These are phyloP conservation scores for Aspidapion aeneum DNA, from an alignment of 2,888 invertebrate species.

Conservation along the genomic window DNA sequence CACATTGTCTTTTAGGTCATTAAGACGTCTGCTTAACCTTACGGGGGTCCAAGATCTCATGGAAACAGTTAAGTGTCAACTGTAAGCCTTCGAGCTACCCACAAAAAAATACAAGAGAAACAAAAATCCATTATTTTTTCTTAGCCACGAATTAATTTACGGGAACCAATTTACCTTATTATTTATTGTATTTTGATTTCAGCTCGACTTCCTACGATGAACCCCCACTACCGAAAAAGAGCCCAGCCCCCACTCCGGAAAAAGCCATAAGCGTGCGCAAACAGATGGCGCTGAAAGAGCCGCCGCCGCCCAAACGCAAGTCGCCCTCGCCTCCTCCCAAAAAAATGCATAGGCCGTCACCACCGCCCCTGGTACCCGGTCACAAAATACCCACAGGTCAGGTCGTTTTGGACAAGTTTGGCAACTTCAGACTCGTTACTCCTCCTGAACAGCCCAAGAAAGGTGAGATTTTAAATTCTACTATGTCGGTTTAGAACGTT, in stretches of 20 bases:
- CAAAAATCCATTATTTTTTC: no score
- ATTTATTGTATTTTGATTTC: no score
- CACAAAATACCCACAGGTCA: slow-evolving; percentile 50
- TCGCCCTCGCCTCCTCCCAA: slow-evolving; percentile 33
- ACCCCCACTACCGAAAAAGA: slow-evolving; percentile 42
- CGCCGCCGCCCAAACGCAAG: slow-evolving; percentile 40
- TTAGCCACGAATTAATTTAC: no score
- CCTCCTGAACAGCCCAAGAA: slow-evolving; percentile 39
- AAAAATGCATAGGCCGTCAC: slow-evolving; percentile 28
- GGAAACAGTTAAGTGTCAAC: no score
- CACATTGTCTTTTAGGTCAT: no score
- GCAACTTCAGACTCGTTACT: slow-evolving; percentile 62
- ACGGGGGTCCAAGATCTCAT: no score
- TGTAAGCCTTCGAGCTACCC: no score
- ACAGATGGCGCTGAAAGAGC: slow-evolving; percentile 61
- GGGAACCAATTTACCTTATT: no score
- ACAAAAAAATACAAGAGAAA: no score
- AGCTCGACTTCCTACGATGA: slow-evolving; percentile 20
- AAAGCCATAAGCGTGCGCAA: slow-evolving; percentile 59
- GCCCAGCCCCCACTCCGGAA: slow-evolving; percentile 47
- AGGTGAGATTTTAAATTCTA: slow-evolving; percentile 44
- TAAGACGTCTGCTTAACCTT: no score
- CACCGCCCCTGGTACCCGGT: slow-evolving; percentile 33
- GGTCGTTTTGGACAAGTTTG: slow-evolving; percentile 70
- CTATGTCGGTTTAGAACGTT: no score